A percentile compares a stretch with the other conserved stretches of the same genome.
Conservation (phyloP, 2,888 invertebrate genomes). For the Tenthredo distinguenda region DNA sequence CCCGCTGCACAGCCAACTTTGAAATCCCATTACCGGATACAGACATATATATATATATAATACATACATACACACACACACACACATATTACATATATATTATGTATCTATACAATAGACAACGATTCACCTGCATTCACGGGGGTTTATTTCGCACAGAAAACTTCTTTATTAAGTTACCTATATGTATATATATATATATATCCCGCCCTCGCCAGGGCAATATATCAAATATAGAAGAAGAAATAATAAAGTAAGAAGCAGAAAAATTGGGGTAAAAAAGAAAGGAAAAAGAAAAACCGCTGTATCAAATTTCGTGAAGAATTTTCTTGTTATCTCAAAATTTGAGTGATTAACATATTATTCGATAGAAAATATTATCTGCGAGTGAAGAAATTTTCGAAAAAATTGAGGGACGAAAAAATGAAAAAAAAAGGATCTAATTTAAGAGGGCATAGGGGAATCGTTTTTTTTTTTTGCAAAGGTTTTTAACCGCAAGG, state of each 20-base stretch:
- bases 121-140: slow-evolving; percentile 22
- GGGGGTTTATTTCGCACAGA: slow-evolving; percentile 28
- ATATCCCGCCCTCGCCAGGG: neutral
- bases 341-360: too few relatives aligned
- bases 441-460: neutral
- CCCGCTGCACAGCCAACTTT: slow-evolving; percentile 32
- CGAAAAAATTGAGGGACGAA: neutral
- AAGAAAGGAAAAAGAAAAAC: neutral
- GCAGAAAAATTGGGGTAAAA: neutral
- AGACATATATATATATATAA: neutral
- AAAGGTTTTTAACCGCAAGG: neutral
- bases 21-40: slow-evolving; percentile 35
- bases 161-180: slow-evolving; percentile 14
- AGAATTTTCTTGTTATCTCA: neutral
- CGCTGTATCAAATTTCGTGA: neutral
- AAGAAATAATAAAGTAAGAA: neutral
- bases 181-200: neutral
- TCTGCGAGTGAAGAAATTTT: neutral
- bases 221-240: neutral
- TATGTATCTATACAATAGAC: slow-evolving; percentile 5
- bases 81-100: neutral
- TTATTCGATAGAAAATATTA: neutral
- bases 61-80: too few relatives aligned
- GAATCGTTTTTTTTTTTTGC: slow-evolving; percentile 8
- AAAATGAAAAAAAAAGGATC: neutral